These are phyloP conservation scores for Gambusia holbrooki DNA, from an alignment of 2,113 vertebrate genomes.

Conservation along the genomic window DNA sequence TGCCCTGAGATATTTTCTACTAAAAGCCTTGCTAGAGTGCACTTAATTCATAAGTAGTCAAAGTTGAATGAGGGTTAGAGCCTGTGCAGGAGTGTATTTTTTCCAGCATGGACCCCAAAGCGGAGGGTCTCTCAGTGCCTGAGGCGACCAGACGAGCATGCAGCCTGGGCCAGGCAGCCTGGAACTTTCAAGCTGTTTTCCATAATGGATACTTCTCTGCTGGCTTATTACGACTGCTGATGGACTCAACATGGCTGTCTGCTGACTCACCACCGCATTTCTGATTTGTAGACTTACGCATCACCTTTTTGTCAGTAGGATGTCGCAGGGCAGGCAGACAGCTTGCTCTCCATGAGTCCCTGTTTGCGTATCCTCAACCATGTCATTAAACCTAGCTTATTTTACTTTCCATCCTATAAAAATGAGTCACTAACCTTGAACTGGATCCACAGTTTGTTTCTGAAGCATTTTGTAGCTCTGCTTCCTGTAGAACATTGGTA, in stretches of 20 bases:
- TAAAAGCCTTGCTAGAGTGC: constrained; percentile 71
- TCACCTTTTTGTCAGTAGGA: constrained; percentile 69
- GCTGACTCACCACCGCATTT: constrained; percentile 75
- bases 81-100: constrained; percentile 38
- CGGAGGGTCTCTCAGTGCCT: constrained; percentile 57
- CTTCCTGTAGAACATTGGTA: neutral
- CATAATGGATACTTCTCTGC: constrained; percentile 28
- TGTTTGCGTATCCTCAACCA: constrained; percentile 15
- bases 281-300: constrained; percentile 59
- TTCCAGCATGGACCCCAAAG: constrained; percentile 70
- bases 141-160: constrained; percentile 40
- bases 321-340: constrained; percentile 55
- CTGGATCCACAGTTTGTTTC: neutral
- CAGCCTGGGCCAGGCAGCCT: constrained; percentile 22
- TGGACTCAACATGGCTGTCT: constrained; percentile 60
- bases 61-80: constrained; percentile 65
- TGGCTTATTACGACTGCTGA: constrained; percentile 65
- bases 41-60: constrained; percentile 67
- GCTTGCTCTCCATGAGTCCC: neutral
- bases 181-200: constrained; percentile 43
- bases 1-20: constrained; percentile 67
- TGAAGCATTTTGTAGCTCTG: neutral
- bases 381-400: neutral
- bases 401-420: neutral
- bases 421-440: neutral